These are phyloP conservation scores for Brachypteracias leptosomus DNA, from an alignment of 2,113 vertebrate genomes.

Conservation along the genomic window DNA sequence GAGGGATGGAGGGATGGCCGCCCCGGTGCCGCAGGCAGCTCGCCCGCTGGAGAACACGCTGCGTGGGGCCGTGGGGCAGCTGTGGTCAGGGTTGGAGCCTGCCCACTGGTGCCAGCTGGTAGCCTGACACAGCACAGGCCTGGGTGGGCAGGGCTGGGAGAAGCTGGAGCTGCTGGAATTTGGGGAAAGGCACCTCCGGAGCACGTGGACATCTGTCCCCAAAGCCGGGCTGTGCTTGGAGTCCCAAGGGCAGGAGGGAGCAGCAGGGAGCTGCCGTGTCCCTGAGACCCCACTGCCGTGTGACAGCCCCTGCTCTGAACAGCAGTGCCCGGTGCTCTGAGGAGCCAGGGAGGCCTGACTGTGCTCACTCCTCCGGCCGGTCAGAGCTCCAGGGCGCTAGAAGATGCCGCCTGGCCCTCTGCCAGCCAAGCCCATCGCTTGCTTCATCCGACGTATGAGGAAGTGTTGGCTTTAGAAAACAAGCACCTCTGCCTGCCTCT, in stretches of 20 bases:
- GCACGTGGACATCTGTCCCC: background rate
- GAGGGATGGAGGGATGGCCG: background rate
- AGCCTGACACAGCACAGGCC: background rate
- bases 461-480: conserved; percentile 9
- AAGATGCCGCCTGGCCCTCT: background rate
- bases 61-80: background rate
- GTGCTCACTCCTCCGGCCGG: fast-evolving
- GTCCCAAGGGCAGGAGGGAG: background rate
- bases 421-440: background rate
- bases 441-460: conserved; percentile 29
- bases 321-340: background rate
- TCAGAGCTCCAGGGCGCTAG: background rate
- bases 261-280: background rate
- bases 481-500: background rate
- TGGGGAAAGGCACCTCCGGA: background rate
- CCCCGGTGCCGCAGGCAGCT: background rate
- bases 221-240: fast-evolving
- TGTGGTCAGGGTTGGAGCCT: background rate
- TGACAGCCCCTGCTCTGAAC: background rate
- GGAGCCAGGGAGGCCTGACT: background rate
- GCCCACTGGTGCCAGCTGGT: background rate
- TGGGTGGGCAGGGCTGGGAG: background rate
- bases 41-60: fast-evolving
- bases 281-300: background rate
- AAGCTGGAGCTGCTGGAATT: background rate